Conservation (phyloP, 2,797 vertebrate species). For the Austrolebias charrua region DNA sequence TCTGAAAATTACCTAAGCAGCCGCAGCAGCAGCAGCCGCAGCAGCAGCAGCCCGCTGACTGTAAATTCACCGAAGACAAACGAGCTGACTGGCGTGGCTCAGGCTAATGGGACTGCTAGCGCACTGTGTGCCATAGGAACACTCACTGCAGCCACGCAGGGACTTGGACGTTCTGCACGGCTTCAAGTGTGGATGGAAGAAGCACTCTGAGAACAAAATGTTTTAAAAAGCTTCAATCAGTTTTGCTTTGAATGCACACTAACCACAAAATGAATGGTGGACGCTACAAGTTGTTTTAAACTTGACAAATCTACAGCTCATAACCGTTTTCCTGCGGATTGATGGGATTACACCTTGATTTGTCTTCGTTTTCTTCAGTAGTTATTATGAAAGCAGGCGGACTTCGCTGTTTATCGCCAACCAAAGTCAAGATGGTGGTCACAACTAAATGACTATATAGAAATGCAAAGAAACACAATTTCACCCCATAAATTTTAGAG, state of each 20-base stretch:
- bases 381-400: neutral
- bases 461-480: no score
- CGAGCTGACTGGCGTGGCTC: constrained; percentile 15
- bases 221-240: neutral
- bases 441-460: no score
- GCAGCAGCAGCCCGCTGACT: constrained; percentile 12
- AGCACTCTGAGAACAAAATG: neutral
- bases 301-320: neutral
- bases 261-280: neutral
- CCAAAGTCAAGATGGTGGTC: no score
- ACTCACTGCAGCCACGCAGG: neutral
- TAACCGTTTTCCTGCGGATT: neutral
- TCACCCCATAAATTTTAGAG: no score
- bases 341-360: neutral
- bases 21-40: neutral
- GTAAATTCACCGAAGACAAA: constrained; percentile 35
- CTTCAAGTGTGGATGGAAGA: neutral
- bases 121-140: neutral
- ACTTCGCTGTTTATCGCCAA: neutral
- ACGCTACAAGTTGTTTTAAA: neutral
- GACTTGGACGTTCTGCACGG: neutral
- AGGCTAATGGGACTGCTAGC: constrained; percentile 5
- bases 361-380: neutral
- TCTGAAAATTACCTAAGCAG: constrained; percentile 28
- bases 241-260: neutral